Evolutionary conservation across 1,140 invertebrate genomes (phyloP), one percentile per base, ranked within the genome.

Genomic region (Macrobrachium nipponense): DNA sequence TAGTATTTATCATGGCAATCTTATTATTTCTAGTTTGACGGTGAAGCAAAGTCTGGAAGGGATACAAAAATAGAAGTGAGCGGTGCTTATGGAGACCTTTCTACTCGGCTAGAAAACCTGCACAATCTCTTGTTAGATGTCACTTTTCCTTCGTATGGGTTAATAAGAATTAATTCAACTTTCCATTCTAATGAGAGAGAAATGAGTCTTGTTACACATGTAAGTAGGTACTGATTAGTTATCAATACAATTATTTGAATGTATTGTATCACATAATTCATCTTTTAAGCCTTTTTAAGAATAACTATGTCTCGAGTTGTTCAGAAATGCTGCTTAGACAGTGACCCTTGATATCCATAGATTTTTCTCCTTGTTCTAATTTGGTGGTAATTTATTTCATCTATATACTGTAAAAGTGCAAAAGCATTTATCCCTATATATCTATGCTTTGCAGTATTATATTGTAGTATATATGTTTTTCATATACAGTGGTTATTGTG

Each of bases 41-140:
- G 81, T 51, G 84, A 86, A 20, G 70, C 70, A 23, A 70, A 51
- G 15, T 68, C 76, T 10, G 80, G 82, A 14, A 59, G 23, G 11
- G 11, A 80, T 64, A 73, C 80, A 60, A 58, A 51, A 59, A 20
- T 83, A 7, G 78, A 84, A 73, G 78, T 85, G n/a, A 36, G 82
- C 44, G 82, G 82, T 6, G 36, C 62, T 10, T 84, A 85, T 58
- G 76, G 36, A 17, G 82, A 88, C 78, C 75, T 80, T 15, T 85
- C 87, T 14, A 75, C 82, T 7, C 87, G 70, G 1, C 78, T 88
- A 10, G 72, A 84, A 8, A n/a, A 75, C 8, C 10, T 85, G n/a
- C 87, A 88, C 78, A 85, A 80, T 72, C 77, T 88, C n/a, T 68
- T 80, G 23, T 59, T 88, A 11, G 82, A 83, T 36, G 20, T 88